phyloP scores from a whole-genome alignment of 1,140 invertebrate species.

The Aphaenogaster rudis region DNA sequence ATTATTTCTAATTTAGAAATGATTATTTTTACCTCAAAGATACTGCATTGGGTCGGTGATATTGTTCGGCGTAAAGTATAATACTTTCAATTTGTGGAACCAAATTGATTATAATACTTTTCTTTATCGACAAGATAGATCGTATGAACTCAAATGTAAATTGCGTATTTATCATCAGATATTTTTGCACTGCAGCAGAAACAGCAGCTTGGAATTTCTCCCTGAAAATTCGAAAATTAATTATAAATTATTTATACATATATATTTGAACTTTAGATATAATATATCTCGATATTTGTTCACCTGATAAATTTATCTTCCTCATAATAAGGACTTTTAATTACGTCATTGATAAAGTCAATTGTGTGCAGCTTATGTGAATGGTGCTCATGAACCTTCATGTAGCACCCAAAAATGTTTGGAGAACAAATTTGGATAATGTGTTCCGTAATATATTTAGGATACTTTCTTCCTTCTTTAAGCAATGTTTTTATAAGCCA shows the following conservation, averaged over 20 bases:
- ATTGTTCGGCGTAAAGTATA: slow-evolving; percentile 77
- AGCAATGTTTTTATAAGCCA: slow-evolving; percentile 80
- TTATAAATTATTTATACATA: slow-evolving; percentile 37
- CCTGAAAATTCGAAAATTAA: slow-evolving; percentile 73
- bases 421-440: slow-evolving; percentile 79
- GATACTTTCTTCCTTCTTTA: slow-evolving; percentile 74
- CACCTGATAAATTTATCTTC: slow-evolving; percentile 76
- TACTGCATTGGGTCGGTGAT: slow-evolving; percentile 72
- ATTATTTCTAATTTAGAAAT: slow-evolving; percentile 23
- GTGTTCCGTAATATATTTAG: slow-evolving; percentile 74
- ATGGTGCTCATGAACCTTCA: slow-evolving; percentile 83
- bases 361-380: slow-evolving; percentile 81
- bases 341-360: slow-evolving; percentile 79
- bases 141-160: slow-evolving; percentile 79
- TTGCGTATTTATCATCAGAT: slow-evolving; percentile 73
- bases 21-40: slow-evolving; percentile 79
- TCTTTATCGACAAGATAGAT: slow-evolving; percentile 69
- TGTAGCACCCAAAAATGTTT: slow-evolving; percentile 79
- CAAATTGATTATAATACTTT: slow-evolving; percentile 70
- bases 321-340: slow-evolving; percentile 78
- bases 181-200: slow-evolving; percentile 69
- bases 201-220: slow-evolving; percentile 76
- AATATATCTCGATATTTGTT: slow-evolving; percentile 42
- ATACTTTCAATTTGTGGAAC: slow-evolving; percentile 74
- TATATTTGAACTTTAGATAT: slow-evolving; percentile 1